Conservation (phyloP, 1,140 invertebrate species). For the Bombus vancouverensis region DNA sequence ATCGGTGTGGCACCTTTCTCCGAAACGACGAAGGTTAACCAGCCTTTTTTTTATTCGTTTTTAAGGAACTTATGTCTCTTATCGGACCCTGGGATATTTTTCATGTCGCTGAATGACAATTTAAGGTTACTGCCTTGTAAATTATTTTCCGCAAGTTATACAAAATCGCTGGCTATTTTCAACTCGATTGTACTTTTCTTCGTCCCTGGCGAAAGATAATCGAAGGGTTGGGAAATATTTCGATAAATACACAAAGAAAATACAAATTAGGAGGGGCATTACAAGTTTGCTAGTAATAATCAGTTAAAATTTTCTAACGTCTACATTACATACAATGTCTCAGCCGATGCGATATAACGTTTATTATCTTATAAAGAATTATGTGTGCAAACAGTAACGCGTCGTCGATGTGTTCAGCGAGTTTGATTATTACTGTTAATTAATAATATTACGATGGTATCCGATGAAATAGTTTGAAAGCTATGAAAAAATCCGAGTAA, state of each 20-base stretch:
- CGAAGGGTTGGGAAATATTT: background rate
- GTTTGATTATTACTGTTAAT: background rate
- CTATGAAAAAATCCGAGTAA: background rate
- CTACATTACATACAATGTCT: background rate
- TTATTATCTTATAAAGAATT: background rate
- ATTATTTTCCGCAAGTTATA: background rate
- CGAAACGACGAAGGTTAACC: constrained; percentile 18
- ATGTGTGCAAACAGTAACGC: background rate
- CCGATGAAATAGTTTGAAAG: background rate
- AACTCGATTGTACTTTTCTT: too few species aligned
- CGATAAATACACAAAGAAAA: background rate
- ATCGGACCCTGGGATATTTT: background rate
- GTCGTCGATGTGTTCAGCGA: background rate
- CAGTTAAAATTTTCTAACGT: background rate
- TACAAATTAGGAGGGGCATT: too few species aligned
- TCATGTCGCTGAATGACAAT: background rate
- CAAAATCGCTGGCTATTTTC: background rate
- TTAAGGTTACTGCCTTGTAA: background rate
- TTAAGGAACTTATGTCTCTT: background rate
- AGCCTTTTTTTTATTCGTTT: background rate
- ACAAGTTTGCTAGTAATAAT: background rate
- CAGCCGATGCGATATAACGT: background rate
- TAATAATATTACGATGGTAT: background rate
- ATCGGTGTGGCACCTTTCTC: constrained; percentile 10
- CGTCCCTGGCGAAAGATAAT: too few species aligned